Percentiles rank a stretch among this genome's conserved stretches.
These are phyloP conservation scores for Macropodus opercularis DNA, from an alignment of 2,797 vertebrate genomes.

Conservation along the genomic window DNA sequence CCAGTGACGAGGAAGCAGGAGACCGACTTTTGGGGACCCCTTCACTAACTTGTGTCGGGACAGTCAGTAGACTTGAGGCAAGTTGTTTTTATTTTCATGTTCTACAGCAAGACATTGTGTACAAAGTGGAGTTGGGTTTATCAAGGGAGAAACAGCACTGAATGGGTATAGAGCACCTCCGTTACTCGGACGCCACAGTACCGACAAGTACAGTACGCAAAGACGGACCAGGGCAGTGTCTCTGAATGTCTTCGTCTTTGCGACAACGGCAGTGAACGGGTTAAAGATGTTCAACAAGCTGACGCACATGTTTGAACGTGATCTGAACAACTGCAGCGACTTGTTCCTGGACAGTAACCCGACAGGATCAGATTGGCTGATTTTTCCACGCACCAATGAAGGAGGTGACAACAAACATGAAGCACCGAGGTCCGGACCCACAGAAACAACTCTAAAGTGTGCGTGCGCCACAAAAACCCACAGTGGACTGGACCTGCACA, in stretches of 20 bases:
- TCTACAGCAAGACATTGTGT: slow-evolving; percentile 71
- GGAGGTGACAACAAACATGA: slow-evolving; percentile 46
- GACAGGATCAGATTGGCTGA: slow-evolving; percentile 34
- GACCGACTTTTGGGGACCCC: slow-evolving; percentile 10
- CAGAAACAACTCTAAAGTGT: slow-evolving; percentile 34
- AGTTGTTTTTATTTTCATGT: slow-evolving; percentile 78
- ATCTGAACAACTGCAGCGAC: slow-evolving; percentile 24
- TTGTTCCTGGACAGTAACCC: slow-evolving; percentile 56
- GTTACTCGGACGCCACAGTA: slow-evolving; percentile 54
- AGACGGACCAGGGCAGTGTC: slow-evolving; percentile 39
- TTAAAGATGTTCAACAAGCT: slow-evolving; percentile 48
- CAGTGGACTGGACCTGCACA: slow-evolving; percentile 3
- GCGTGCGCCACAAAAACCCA: slow-evolving; percentile 13
- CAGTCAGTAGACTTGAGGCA: slow-evolving; percentile 67
- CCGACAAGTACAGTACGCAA: slow-evolving; percentile 30
- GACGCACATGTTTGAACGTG: slow-evolving; percentile 6
- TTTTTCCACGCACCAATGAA: slow-evolving; percentile 31
- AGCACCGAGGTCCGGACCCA: slow-evolving; percentile 44
- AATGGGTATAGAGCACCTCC: slow-evolving; percentile 57
- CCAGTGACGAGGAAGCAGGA: slow-evolving; percentile 15
- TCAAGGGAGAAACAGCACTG: slow-evolving; percentile 56
- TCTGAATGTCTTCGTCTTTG: slow-evolving; percentile 40
- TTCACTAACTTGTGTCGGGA: slow-evolving; percentile 56
- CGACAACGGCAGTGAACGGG: slow-evolving; percentile 23
- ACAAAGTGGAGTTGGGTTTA: slow-evolving; percentile 62